Evolutionary conservation across 2,888 invertebrate species (phyloP).

Genomic region (Latrodectus hesperus): DNA sequence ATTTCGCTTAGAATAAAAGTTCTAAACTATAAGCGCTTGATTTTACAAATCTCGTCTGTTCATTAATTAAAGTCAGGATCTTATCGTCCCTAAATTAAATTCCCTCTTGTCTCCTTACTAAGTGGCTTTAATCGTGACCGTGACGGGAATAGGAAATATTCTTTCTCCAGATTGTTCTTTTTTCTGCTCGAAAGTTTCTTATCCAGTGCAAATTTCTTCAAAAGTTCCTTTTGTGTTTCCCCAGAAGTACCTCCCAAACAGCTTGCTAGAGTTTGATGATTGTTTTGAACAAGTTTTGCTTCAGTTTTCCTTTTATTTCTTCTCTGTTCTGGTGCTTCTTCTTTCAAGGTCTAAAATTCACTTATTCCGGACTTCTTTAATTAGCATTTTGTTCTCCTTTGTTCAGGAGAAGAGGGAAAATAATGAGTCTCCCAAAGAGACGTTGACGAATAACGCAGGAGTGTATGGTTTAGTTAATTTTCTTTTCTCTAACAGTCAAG

Average conservation of each 20-base stretch:
- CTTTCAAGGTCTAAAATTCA: background rate
- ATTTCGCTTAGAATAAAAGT: too few relatives aligned
- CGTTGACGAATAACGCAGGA: too few relatives aligned
- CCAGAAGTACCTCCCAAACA: background rate
- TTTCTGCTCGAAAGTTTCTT: background rate
- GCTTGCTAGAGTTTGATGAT: background rate
- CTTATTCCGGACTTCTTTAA: background rate
- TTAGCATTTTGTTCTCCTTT: background rate
- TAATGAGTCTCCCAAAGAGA: too few relatives aligned
- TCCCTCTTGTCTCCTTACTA: too few relatives aligned
- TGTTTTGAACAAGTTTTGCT: background rate
- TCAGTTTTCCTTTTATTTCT: background rate
- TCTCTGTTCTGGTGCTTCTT: background rate
- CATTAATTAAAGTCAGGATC: too few relatives aligned
- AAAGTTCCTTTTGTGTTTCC: background rate
- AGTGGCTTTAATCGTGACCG: too few relatives aligned
- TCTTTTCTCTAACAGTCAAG: too few relatives aligned
- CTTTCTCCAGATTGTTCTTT: background rate
- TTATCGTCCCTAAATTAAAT: too few relatives aligned
- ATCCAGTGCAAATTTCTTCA: background rate
- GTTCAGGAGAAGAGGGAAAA: background rate
- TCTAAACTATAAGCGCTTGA: too few relatives aligned
- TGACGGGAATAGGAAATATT: too few relatives aligned
- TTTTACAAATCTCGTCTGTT: too few relatives aligned
- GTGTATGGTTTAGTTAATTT: too few relatives aligned